Conservation (phyloP, 1,140 invertebrate genomes). For the Saccostrea glomerata region DNA sequence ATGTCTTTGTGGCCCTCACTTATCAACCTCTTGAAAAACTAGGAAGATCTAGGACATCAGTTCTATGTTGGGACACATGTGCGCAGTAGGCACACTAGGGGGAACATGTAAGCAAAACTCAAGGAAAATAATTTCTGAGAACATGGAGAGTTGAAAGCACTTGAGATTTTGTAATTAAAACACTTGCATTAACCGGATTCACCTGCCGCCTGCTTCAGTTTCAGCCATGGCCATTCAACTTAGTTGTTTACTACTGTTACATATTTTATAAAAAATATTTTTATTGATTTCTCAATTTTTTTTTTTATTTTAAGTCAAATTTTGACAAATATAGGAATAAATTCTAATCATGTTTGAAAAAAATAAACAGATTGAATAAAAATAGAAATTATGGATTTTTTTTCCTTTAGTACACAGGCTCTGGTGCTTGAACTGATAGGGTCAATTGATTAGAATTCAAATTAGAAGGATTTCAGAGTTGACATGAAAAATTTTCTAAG, state of each 20-base stretch:
- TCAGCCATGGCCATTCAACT: neutral
- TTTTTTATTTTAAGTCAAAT: neutral
- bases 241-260: neutral
- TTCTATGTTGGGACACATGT: neutral
- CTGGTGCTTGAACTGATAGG: neutral
- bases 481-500: slow-evolving; percentile 14
- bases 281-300: neutral
- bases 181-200: neutral
- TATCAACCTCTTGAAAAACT: slow-evolving; percentile 24
- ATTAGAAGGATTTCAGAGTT: neutral
- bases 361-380: neutral
- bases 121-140: slow-evolving; percentile 5
- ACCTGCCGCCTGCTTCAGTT: neutral
- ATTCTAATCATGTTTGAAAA: too few relatives aligned
- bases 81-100: neutral
- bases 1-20: slow-evolving; percentile 7
- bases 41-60: slow-evolving; percentile 16
- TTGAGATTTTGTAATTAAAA: slow-evolving; percentile 29
- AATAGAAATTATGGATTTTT: slow-evolving; percentile 7
- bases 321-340: neutral
- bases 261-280: neutral
- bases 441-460: slow-evolving; percentile 31
- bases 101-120: slow-evolving; percentile 3
- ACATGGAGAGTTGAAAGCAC: neutral
- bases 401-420: neutral